Base-by-base conservation (phyloP, 2,797 vertebrate genomes). In the Pantherophis vulpinus region DNA sequence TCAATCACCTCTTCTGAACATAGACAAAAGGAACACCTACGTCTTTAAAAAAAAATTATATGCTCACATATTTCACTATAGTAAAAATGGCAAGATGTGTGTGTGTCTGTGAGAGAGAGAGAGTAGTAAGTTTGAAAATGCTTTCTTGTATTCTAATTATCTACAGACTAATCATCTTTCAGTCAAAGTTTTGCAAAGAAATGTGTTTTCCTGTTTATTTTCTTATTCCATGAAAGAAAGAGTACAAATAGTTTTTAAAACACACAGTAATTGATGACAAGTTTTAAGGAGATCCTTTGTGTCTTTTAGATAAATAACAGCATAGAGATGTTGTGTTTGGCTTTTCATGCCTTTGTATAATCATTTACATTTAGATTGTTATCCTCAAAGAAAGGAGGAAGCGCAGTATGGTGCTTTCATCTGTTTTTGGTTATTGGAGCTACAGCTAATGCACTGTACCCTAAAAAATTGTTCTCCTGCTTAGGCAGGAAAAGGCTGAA, bases 281-380 rank as follows among this genome's bases (percentile, higher is more conserved):
- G 86, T 95, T 95, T 93, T 90, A 87, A 60, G 91, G 96, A 96
- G 51, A 9, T 74, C 86, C 90, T 90, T 9, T 1, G 58, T 96
- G 87, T 42, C 51, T 94, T 93, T 42, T 88, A 90, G 93, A 91
- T 94, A 94, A 93, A 60, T 70, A 94, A 88, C 54, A 47, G 87
- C 37, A 23, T 59, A n/a, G 92, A 54, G n/a, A 87, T 91, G 89
- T 94, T 93, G 66, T 47, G 59, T 89, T 96, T 92, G 87, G 90
- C 94, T 96, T 93, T 90, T 89, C 90, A 91, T 93, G 74, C 91
- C 96, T 92, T 20, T 94, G 88, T 96, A 60, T 94, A 92, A 94
- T 95, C 88, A 97, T 97, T 97, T 97, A 95, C 95, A 97, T 97
- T 97, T 97, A 97, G 95, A 97, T 98, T 96, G 96, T 96, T 97